Evolutionary conservation across 1,140 invertebrate genomes (phyloP).

Genomic region (Zaprionus lachaisei): DNA sequence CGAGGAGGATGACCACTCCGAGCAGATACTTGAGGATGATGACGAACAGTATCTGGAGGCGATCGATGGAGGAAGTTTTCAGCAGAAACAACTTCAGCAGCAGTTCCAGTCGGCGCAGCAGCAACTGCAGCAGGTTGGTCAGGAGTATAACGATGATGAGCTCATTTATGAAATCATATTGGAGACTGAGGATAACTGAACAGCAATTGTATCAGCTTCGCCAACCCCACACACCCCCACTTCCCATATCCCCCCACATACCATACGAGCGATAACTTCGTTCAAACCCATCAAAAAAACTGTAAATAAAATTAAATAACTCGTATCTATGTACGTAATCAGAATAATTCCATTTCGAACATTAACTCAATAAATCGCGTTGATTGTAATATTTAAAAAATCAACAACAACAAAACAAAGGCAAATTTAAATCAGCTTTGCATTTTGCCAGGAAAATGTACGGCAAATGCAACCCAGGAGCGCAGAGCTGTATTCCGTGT

Average conservation of each 20-base stretch:
- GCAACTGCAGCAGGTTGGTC: constrained; percentile 9
- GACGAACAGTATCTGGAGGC: constrained; percentile 32
- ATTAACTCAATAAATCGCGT: constrained; percentile 13
- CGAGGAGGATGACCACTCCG: constrained; percentile 26
- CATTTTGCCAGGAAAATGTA: constrained; percentile 2
- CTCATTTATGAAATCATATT: constrained; percentile 73
- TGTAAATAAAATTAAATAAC: constrained; percentile 35
- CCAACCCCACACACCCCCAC: background rate
- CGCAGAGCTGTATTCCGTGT: constrained; percentile 45
- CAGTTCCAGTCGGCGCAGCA: background rate
- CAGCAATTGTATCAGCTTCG: constrained; percentile 6
- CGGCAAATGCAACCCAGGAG: constrained; percentile 43
- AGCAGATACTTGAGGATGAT: constrained; percentile 25
- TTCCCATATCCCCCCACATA: background rate
- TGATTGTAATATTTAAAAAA: constrained; percentile 19
- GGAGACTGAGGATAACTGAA: constrained; percentile 74
- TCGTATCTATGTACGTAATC: constrained; percentile 11
- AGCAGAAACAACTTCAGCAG: constrained; percentile 12
- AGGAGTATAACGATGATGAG: constrained; percentile 53
- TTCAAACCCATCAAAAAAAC: background rate
- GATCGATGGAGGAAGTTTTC: background rate
- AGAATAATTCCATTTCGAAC: constrained; percentile 14
- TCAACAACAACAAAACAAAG: constrained; percentile 4
- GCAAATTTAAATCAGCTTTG: constrained; percentile 40
- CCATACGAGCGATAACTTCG: background rate